Evolutionary conservation across 2,797 vertebrate species (phyloP).

Genomic region (Labeo calbasu): DNA sequence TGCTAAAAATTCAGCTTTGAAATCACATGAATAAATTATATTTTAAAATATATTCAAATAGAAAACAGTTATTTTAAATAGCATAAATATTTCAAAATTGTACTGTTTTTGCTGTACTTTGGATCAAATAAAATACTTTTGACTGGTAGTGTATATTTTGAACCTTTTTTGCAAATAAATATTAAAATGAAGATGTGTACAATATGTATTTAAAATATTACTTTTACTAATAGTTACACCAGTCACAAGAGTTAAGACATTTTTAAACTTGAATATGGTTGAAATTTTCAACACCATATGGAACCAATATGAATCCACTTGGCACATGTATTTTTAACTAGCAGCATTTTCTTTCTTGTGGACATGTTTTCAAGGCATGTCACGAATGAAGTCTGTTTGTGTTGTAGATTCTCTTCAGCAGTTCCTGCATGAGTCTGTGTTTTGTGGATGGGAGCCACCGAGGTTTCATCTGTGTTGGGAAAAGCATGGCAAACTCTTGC

Average conservation of each 20-base stretch:
- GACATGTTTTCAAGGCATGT: not conserved
- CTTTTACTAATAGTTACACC: not conserved
- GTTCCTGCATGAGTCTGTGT: slow-evolving; percentile 91
- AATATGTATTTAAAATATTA: not conserved
- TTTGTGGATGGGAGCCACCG: slow-evolving; percentile 77
- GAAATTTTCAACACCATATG: not conserved
- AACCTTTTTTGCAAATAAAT: not conserved
- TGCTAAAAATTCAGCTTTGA: too few relatives aligned
- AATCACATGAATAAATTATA: too few relatives aligned
- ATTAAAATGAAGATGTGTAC: not conserved
- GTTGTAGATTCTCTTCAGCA: slow-evolving; percentile 84
- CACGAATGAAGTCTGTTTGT: slow-evolving; percentile 33
- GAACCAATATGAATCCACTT: not conserved
- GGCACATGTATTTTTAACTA: not conserved
- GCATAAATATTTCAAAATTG: too few relatives aligned
- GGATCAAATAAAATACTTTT: too few relatives aligned
- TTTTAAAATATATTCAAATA: too few relatives aligned
- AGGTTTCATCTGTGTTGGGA: slow-evolving; percentile 88
- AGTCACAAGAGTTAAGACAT: not conserved
- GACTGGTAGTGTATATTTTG: too few relatives aligned
- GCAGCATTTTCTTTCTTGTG: not conserved
- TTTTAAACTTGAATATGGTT: not conserved
- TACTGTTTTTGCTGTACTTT: too few relatives aligned
- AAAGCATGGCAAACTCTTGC: slow-evolving; percentile 91
- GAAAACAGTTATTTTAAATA: too few relatives aligned